Evolutionary conservation across 1,140 invertebrate species (phyloP).

Genomic region (Lepidotrigona ventralis): DNA sequence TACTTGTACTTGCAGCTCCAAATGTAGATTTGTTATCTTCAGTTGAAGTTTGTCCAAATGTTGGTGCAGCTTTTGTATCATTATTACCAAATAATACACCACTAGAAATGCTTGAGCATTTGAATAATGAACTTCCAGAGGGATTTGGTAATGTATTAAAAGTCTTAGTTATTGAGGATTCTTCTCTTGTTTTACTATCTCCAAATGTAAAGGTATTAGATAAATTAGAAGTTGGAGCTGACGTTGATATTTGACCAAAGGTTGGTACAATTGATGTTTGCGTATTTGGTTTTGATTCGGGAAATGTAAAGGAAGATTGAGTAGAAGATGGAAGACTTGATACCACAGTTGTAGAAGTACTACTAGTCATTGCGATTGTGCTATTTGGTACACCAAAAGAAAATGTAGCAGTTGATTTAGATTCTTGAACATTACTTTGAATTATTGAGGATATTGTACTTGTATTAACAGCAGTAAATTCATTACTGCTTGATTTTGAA

Average conservation of each 20-base stretch:
- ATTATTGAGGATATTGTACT: conserved; percentile 10
- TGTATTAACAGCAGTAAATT: conserved; percentile 5
- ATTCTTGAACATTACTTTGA: conserved; percentile 27
- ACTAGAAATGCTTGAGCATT: conserved; percentile 28
- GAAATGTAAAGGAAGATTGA: conserved; percentile 64
- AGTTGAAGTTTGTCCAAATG: conserved; percentile 49
- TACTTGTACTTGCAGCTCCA: conserved; percentile 14
- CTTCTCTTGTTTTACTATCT: conserved; percentile 40
- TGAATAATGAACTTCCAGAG: conserved; percentile 29
- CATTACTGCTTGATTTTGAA: conserved; percentile 16
- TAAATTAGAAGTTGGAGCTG: conserved; percentile 25
- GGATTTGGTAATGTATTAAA: conserved; percentile 5
- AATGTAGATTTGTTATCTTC: conserved; percentile 52
- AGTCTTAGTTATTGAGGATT: background rate
- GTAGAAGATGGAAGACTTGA: conserved; percentile 61
- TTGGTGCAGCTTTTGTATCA: conserved; percentile 46
- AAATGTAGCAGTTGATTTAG: conserved; percentile 65
- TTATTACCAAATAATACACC: conserved; percentile 45
- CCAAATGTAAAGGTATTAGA: conserved; percentile 53
- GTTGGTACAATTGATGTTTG: conserved; percentile 32
- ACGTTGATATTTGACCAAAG: conserved; percentile 50
- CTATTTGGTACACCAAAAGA: conserved; percentile 71
- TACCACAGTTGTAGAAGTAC: conserved; percentile 37
- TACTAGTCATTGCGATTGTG: conserved; percentile 14
- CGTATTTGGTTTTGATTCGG: conserved; percentile 49